Conservation (phyloP, 2,113 vertebrate genomes). For the Hemiscyllium ocellatum region DNA sequence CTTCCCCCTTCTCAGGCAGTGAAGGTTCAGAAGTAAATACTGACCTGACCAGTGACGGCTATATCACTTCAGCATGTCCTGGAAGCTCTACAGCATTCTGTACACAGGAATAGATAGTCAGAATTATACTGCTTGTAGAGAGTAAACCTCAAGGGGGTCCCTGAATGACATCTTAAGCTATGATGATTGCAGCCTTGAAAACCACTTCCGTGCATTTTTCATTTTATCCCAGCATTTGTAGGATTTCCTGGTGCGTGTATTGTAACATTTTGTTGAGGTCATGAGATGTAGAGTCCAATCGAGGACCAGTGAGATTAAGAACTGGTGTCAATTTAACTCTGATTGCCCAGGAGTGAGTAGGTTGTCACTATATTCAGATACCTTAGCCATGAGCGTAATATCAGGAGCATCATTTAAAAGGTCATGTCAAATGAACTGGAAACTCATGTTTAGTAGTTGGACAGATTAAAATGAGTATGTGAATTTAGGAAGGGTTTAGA, state of each 20-base stretch:
- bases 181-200: slow-evolving; percentile 23
- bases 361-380: neutral
- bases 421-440: neutral
- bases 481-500: too few species aligned
- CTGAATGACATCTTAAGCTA: neutral
- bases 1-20: neutral
- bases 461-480: too few species aligned
- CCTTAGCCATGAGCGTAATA: neutral
- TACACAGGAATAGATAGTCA: neutral
- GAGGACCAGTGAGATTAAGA: neutral
- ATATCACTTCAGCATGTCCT: neutral
- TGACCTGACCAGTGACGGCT: neutral
- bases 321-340: neutral
- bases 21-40: neutral
- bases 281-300: neutral
- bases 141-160: neutral
- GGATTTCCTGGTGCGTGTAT: slow-evolving; percentile 14
- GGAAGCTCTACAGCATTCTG: neutral
- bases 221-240: neutral
- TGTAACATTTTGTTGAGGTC: neutral
- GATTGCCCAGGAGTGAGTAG: neutral
- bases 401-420: neutral
- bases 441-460: neutral
- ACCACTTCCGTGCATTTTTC: slow-evolving; percentile 3
- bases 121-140: neutral